These are phyloP conservation scores for Dasypolia templi DNA, from an alignment of 2,888 invertebrate species.

Conservation along the genomic window DNA sequence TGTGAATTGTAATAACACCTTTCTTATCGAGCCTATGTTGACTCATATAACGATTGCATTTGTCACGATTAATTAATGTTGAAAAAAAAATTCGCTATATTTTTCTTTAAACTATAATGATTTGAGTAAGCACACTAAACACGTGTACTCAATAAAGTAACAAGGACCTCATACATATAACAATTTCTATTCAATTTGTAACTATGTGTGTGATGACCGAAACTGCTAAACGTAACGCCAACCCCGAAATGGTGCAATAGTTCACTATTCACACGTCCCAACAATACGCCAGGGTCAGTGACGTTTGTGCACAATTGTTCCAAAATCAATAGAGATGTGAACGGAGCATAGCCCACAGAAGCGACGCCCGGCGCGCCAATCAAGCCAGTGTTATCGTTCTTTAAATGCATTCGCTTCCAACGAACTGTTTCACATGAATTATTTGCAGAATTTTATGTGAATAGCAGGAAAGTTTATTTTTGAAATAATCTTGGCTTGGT, in stretches of 20 bases:
- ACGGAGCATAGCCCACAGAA: conserved; percentile 68
- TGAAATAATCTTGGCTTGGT: conserved; percentile 1
- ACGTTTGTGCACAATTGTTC: conserved; percentile 73
- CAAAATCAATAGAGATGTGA: conserved; percentile 75
- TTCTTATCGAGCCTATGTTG: conserved; percentile 24
- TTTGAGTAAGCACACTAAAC: background rate
- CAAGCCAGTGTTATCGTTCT: conserved; percentile 72
- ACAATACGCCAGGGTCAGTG: conserved; percentile 73
- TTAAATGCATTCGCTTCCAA: conserved; percentile 66
- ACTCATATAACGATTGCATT: conserved; percentile 26
- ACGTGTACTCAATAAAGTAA: conserved; percentile 10
- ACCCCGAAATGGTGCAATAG: conserved; percentile 64
- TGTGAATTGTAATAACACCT: conserved; percentile 10
- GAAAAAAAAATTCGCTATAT: conserved; percentile 6
- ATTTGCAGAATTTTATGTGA: conserved; percentile 20
- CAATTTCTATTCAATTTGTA: conserved; percentile 27
- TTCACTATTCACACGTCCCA: conserved; percentile 63
- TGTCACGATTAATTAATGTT: conserved; percentile 16
- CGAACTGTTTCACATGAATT: conserved; percentile 40
- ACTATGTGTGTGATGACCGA: conserved; percentile 6
- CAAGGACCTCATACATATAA: background rate
- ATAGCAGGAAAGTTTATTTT: conserved; percentile 30
- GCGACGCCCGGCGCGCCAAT: conserved; percentile 58
- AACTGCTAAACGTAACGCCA: conserved; percentile 44
- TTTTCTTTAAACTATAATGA: background rate